Base-by-base conservation (phyloP, 2,888 invertebrate genomes). In the Clusia tigrina region DNA sequence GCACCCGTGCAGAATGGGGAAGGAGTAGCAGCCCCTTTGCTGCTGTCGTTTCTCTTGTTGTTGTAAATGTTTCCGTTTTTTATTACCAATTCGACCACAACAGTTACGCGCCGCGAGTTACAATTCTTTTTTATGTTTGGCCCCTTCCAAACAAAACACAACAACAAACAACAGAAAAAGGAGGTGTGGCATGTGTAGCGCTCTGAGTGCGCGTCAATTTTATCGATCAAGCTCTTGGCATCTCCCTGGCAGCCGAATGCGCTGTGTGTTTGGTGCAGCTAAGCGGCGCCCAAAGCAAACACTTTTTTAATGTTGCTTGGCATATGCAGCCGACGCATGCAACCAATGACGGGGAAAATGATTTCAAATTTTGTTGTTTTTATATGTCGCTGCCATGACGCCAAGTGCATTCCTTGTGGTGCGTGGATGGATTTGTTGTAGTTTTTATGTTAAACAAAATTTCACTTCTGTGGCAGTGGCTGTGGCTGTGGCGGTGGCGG, bases 401-500 rank as follows among this genome's bases (percentile, higher is more conserved):
- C 59, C 48, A 60, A 64, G 60, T 65, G 66, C 61, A 62, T 63
- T 69, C 61, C n/a, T n/a, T n/a, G n/a, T n/a, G n/a, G n/a, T n/a
- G n/a, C 68, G 69, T 68, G 58, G 59, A 64, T 68, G 68, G 69
- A 69, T 69, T 70, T 68, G 64, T 63, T 63, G 69, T 68, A 64
- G 37, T 52, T 58, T 37, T 37, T 37, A 48, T 51, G 25, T 58
- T 58, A 48, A 5, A 20, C 48, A 15, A 20, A 48, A 42, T n/a
- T n/a, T n/a, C n/a, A n/a, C n/a, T n/a, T n/a, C n/a, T n/a, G n/a
- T 15, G 42, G 10, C 42, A 5, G 2, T 3, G 2, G 42, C 42
- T 42, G 42, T n/a, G n/a, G n/a, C 42, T 42, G 42, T 15, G 42
- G 42, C n/a, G 42, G n/a, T 17, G n/a, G 42, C 42, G 32, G 15